phyloP scores from a whole-genome alignment of 2,888 invertebrate species.

The Plemyria rubiginata region DNA sequence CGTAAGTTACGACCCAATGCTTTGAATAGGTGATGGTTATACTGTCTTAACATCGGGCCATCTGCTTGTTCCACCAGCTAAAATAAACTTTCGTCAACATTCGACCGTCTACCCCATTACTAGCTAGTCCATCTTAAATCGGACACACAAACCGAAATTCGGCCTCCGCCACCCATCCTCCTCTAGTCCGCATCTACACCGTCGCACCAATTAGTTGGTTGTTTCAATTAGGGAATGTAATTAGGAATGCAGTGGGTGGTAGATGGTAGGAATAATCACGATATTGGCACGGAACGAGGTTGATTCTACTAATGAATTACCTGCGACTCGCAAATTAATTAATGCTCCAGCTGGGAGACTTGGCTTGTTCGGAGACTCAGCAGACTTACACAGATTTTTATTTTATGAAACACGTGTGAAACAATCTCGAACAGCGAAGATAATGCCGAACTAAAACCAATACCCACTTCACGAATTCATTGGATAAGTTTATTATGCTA shows the following conservation, averaged over 20 bases:
- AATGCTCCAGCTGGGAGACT: constrained; percentile 32
- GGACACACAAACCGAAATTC: constrained; percentile 10
- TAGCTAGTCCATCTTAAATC: background rate
- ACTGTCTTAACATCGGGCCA: too few relatives aligned
- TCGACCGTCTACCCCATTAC: too few relatives aligned
- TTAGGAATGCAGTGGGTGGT: constrained; percentile 55
- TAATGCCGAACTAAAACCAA: too few relatives aligned
- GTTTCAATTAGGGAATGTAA: constrained; percentile 66
- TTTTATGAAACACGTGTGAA: background rate
- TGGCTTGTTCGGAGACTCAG: constrained; percentile 20
- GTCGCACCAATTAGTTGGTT: constrained; percentile 55
- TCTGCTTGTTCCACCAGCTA: too few relatives aligned
- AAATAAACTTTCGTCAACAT: too few relatives aligned
- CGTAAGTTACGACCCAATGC: too few relatives aligned
- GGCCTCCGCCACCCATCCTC: background rate
- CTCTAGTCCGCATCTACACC: constrained; percentile 27
- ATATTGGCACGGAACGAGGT: constrained; percentile 44
- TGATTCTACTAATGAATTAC: constrained; percentile 66
- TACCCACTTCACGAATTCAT: too few relatives aligned
- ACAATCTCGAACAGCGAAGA: background rate
- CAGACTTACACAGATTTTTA: background rate
- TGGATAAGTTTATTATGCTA: too few relatives aligned
- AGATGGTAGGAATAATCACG: constrained; percentile 44
- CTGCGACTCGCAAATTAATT: constrained; percentile 64
- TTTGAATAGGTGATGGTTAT: too few relatives aligned